Evolutionary conservation across 2,888 invertebrate species (phyloP).

Genomic region (Physocephala rufipes): DNA sequence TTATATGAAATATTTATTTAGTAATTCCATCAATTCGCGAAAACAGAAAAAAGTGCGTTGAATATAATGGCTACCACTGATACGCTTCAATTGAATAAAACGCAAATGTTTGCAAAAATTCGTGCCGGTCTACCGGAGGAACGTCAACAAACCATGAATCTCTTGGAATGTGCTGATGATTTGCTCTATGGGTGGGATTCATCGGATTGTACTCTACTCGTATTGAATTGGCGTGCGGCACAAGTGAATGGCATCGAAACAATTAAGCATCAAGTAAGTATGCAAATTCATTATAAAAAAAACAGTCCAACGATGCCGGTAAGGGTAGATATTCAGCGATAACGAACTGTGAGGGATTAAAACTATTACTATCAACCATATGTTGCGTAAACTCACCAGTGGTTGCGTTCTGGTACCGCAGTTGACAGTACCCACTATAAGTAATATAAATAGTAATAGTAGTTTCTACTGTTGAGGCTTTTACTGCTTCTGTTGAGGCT

Average conservation of each 20-base stretch:
- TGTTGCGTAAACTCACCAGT: no score
- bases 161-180: constrained; percentile 71
- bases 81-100: constrained; percentile 69
- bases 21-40: neutral
- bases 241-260: constrained; percentile 38
- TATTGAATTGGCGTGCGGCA: constrained; percentile 68
- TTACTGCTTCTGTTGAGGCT: no score
- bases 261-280: constrained; percentile 47
- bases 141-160: constrained; percentile 68
- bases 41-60: neutral
- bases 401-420: no score
- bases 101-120: constrained; percentile 69
- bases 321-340: no score
- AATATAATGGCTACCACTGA: constrained; percentile 60
- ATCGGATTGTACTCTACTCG: constrained; percentile 69
- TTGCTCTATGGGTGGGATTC: constrained; percentile 73
- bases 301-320: no score
- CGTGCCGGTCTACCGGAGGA: constrained; percentile 68
- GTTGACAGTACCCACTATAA: no score
- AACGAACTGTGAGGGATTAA: no score
- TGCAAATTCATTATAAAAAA: no score
- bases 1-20: neutral
- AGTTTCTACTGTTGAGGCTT: no score
- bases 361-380: no score
- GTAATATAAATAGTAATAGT: no score